Base-by-base conservation (phyloP, 2,888 invertebrate genomes). In the Pycnomerus fuliginosus region DNA sequence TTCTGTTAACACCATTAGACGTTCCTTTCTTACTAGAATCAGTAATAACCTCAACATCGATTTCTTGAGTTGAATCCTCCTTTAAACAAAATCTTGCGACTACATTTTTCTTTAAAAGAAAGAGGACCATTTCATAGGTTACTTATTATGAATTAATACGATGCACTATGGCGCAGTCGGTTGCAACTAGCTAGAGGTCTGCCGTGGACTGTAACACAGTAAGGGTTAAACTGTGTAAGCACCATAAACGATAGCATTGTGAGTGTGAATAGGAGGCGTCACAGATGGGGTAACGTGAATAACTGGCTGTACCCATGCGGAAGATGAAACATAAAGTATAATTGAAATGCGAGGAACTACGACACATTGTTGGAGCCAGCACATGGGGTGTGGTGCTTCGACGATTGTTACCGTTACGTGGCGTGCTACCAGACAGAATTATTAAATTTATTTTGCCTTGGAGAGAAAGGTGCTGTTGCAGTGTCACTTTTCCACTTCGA, bases 241-340 rank as follows among this genome's bases (percentile, higher is more conserved):
- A 32, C 14, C 33, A 42, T 43, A 50, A 50, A 38, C 47, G 44
- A 40, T 33, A 30, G 49, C 30, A 55, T 52, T 55, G 55, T 56
- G 50, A 52, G 48, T 37, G 50, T 48, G 51, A 54, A 54, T 47
- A 51, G 52, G 48, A 57, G 56, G 55, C 60, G 63, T 62, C 61
- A 61, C 62, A 62, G 61, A 63, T 61, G 64, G 61, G 56, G 52
- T 56, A 53, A 54, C 57, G 51, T 36, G 58, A 60, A 64, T 60
- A 62, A 60, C 62, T 57, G 60, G 50, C 57, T 52, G 56, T 61
- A 60, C 58, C 58, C 65, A 61, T 63, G 66, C 61, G 64, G 64
- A 65, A 65, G 65, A 65, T 64, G 62, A 63, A 63, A 62, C 65
- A 64, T 61, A 64, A 65, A 66, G 58, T 65, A 65, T 66, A 67